Evolutionary conservation across 2,888 invertebrate genomes (phyloP).

Genomic region (Rotaria magnacalcarata): DNA sequence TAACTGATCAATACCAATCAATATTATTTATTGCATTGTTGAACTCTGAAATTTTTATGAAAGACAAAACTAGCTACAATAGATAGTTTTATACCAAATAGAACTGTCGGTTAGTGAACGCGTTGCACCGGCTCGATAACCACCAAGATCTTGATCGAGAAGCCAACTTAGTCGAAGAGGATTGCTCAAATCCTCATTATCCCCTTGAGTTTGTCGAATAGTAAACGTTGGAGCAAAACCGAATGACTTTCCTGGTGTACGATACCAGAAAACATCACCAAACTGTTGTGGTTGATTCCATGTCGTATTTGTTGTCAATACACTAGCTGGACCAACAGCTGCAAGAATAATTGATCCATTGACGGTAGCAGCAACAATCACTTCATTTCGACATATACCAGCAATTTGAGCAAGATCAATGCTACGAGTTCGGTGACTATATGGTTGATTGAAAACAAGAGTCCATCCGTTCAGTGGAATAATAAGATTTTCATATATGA

Average conservation of each 20-base stretch:
- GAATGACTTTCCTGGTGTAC: background rate
- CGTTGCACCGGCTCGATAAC: background rate
- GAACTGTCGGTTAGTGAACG: background rate
- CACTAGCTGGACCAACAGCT: background rate
- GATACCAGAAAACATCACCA: background rate
- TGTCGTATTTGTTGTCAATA: background rate
- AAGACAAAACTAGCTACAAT: too few relatives aligned
- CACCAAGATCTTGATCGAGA: background rate
- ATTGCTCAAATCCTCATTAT: background rate
- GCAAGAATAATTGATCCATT: background rate
- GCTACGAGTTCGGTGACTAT: background rate
- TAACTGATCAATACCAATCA: too few relatives aligned
- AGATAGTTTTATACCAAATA: background rate
- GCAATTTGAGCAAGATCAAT: background rate
- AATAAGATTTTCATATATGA: too few relatives aligned
- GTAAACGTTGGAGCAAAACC: background rate
- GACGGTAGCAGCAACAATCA: background rate
- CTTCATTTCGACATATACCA: background rate
- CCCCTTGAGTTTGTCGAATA: background rate
- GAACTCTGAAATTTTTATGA: too few relatives aligned
- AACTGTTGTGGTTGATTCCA: background rate
- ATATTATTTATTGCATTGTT: too few relatives aligned
- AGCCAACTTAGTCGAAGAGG: background rate
- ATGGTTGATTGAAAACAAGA: background rate
- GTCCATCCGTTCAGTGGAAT: background rate